Conservation (phyloP, 2,113 vertebrate species). For the Nycticorax nycticorax region DNA sequence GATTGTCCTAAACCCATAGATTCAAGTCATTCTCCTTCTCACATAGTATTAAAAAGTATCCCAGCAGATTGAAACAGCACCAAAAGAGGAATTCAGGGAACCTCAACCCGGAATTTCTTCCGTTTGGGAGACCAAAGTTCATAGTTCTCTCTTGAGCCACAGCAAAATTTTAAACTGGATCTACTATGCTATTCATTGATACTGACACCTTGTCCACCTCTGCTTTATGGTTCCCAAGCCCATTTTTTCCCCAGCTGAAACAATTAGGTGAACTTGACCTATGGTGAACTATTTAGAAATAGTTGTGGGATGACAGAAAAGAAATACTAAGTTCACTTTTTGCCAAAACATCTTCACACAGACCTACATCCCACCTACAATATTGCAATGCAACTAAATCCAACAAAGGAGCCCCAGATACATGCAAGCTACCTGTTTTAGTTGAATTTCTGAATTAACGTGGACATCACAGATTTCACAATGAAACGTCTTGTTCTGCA, state of each 20-base stretch:
- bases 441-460: conserved; percentile 97
- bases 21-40: background rate
- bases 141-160: background rate
- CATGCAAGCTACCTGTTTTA: conserved; percentile 87
- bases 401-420: background rate
- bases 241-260: background rate
- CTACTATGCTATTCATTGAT: background rate
- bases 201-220: background rate
- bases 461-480: conserved; percentile 98
- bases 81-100: background rate
- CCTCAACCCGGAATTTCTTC: background rate
- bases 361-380: background rate
- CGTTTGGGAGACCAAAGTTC: background rate
- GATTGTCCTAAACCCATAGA: background rate
- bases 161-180: background rate
- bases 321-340: background rate
- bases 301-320: background rate
- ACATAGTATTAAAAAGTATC: background rate
- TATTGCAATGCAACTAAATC: background rate
- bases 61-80: background rate
- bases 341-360: background rate
- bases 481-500: conserved; percentile 98
- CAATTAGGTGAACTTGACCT: background rate
- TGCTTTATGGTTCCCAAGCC: background rate
- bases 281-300: background rate